Evolutionary conservation across 2,888 invertebrate genomes (phyloP), one percentile per base, ranked within the genome.

Genomic region (Dicycla oo): DNA sequence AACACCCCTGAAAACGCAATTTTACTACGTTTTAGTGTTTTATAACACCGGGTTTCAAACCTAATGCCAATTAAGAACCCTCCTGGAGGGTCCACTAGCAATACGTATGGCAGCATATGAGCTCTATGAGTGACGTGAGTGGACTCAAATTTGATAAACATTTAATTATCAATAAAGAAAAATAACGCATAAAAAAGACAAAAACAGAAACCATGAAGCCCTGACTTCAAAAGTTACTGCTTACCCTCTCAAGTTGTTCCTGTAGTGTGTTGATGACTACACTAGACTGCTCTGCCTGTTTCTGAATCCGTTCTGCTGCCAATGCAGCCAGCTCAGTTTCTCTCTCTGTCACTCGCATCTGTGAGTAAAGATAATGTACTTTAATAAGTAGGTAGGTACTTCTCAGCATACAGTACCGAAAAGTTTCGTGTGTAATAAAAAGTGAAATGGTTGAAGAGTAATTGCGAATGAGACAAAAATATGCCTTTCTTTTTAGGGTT

Each of bases 171-270:
- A 18, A 23, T 63, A 11, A 34, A 60, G 34, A 11, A 23, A 53
- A 13, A 23, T 64, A 38, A 38, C 23, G 2, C 38, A 20, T n/a
- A 40, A 26, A 40, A 64, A 54, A 20, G 18, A 30, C 2, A n/a
- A 53, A 34, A 38, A 51, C 23, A 34, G 3, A 40, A 49, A 30
- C 4, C 11, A 18, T n/a, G 38, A 75, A 75, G 4, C 3, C 3
- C 4, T n/a, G 18, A 38, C 20, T 45, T 18, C 6, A 26, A 57
- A 49, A 11, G 2, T 68, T 10, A 30, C 20, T 51, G 7, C 76
- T 77, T 80, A 95, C 96, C 80, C 88, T 93, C 70, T 96, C 96
- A 60, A 97, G 90, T 88, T 97, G 96, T 73, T 95, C 94, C 62
- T 96, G 96, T 71, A 97, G 91, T 6, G 96, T 92, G 69, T 89